Base-by-base conservation (phyloP, 2,888 invertebrate species). In the Macrophya annulata region DNA sequence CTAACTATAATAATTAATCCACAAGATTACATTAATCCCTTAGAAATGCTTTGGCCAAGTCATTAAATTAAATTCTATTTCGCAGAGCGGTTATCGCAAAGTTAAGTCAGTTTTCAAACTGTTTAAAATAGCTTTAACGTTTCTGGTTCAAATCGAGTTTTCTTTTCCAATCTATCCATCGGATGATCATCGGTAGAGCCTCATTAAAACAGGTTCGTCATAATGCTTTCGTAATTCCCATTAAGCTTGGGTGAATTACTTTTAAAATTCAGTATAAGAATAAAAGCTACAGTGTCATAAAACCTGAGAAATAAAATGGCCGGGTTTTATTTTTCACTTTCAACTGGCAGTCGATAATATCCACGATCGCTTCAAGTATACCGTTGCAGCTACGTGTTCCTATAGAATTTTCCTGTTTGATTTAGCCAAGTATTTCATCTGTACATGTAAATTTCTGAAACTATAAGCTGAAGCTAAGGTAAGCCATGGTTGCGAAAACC, bases 401-500 rank as follows among this genome's bases (percentile, higher is more conserved):
- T 25, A 9, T 4, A 37, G 77, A 77, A 77, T 77, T 77, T 48
- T 51, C 51, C 77, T 55, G 51, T 77, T 77, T 25, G 17, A 51
- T 77, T 77, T n/a, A 48, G 37, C 77, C 9, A 17, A 77, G 55
- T 77, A 77, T 77, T 55, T 77, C 55, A 17, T 37, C 10, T 45
- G 21, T 74, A 45, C 10, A 45, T 31, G 55, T 77, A 51, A 43
- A 74, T 45, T 55, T 6, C 48, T 12, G 51, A 17, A 51, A 77
- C 51, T 10, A 17, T 10, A 17, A 25, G 31, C 31, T 31, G 1
- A 31, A 31, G 31, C 31, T 31, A 31, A 31, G 37, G 37, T 4
- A 51, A 37, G 62, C 31, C 31, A 31, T 43, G 40, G 43, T 15
- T 62, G 15, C 62, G 40, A 81, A 43, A 43, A 62, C 15, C 43